Base-by-base conservation (phyloP, 92 coral and sea anemone species). In the Parazoanthus darwini region DNA sequence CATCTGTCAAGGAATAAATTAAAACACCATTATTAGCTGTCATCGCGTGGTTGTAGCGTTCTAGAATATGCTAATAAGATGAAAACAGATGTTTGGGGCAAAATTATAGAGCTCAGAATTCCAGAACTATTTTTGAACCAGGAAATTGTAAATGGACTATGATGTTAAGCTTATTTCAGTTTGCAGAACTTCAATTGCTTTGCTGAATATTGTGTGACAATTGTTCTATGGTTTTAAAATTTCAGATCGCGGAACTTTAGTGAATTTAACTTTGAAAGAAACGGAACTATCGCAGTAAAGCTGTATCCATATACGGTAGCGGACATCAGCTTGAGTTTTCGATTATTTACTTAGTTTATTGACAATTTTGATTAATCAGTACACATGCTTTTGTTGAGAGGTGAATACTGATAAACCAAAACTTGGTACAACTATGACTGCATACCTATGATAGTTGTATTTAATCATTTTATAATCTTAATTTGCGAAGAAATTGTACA, bases 31-130 rank as follows among this genome's bases (percentile, higher is more conserved):
- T 44, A 56, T 25, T 25, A 25, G 74, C 66, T 70, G 42, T 36
- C 87, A 71, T 84, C 79, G 87, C 87, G 87, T 84, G 59, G 75
- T 63, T 25, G 10, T 70, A 29, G 66, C 43, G 77, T 71, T 84
- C 67, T 70, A 29, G 67, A 84, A 84, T 71, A 84, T 84, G 87
- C 29, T 70, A 71, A 84, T 84, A 26, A 70, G 77, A 18, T 84
- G 79, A n/a, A 71, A 66, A 72, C 66, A 82, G 86, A 66, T 82
- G 86, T 67, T 14, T 37, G 43, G 16, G 81, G 38, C 2, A 46
- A 29, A 29, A 84, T 42, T 71, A 46, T 71, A 56, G 67, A 15
- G 56, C 26, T 35, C 67, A 15, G 29, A 71, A 84, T 71, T 84
- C 79, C 46, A 22, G 26, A 84, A 44, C 56, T 44, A 35, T 46